These are phyloP conservation scores for Catamblyrhynchus diadema DNA, from an alignment of 2,797 vertebrate genomes.

Conservation along the genomic window DNA sequence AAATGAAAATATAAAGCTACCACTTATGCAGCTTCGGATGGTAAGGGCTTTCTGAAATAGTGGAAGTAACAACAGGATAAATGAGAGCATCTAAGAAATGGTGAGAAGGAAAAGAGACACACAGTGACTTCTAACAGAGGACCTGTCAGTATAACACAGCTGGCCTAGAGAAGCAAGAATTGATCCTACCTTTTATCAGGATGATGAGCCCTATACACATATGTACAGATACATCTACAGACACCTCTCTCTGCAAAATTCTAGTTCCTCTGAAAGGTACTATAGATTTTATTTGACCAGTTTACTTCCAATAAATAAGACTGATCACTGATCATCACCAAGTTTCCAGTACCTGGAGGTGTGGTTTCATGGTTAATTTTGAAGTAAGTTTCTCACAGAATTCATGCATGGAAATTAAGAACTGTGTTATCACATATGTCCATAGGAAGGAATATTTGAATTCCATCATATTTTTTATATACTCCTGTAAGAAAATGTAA, in stretches of 20 bases:
- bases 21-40: not conserved
- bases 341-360: not conserved
- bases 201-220: not conserved
- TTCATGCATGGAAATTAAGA: not conserved
- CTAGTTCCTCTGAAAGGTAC: not conserved
- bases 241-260: not conserved
- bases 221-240: not conserved
- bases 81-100: accelerated
- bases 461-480: not conserved
- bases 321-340: not conserved
- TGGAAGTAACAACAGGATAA: not conserved
- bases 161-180: not conserved
- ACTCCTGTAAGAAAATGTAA: not conserved
- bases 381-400: not conserved
- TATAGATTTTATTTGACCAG: not conserved
- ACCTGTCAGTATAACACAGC: not conserved
- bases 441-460: not conserved
- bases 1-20: not conserved
- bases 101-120: not conserved
- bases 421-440: not conserved
- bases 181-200: not conserved
- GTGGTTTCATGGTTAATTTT: not conserved
- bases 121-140: not conserved
- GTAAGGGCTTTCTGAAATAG: not conserved
- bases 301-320: not conserved